Evolutionary conservation across 2,888 invertebrate species (phyloP).

Genomic region (Cosmopolites sordidus): DNA sequence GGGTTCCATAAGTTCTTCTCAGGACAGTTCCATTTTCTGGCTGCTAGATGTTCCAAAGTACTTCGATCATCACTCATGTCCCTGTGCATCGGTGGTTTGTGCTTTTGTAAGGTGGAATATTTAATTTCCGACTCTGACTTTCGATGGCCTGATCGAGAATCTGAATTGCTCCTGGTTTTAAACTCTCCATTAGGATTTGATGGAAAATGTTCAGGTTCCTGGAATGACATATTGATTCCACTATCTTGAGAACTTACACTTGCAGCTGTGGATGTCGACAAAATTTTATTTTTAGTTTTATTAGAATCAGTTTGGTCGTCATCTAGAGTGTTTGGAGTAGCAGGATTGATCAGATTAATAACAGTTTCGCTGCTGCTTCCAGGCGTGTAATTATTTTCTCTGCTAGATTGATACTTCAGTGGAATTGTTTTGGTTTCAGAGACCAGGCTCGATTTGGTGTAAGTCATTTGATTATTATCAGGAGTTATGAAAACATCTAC

Average conservation of each 20-base stretch:
- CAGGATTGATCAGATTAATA: constrained; percentile 43
- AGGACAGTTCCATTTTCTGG: constrained; percentile 67
- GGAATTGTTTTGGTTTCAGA: constrained; percentile 14
- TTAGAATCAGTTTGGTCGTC: constrained; percentile 48
- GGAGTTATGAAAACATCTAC: constrained; percentile 58
- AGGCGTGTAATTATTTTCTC: constrained; percentile 35
- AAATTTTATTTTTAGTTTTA: constrained; percentile 52
- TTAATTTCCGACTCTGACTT: constrained; percentile 40
- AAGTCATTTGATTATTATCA: constrained; percentile 36
- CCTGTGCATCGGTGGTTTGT: constrained; percentile 36
- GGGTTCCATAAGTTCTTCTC: constrained; percentile 80
- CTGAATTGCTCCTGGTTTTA: constrained; percentile 43
- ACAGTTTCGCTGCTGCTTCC: constrained; percentile 45
- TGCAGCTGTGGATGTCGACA: constrained; percentile 62
- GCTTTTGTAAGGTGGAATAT: constrained; percentile 41
- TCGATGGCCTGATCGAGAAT: constrained; percentile 36
- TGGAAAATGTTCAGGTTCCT: constrained; percentile 55
- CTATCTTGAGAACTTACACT: constrained; percentile 74
- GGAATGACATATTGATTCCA: constrained; percentile 70
- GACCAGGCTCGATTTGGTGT: constrained; percentile 33
- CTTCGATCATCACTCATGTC: constrained; percentile 36
- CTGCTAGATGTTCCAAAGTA: constrained; percentile 45
- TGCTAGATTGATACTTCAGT: constrained; percentile 30
- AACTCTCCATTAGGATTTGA: constrained; percentile 29
- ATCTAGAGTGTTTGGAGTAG: constrained; percentile 4